Evolutionary conservation across 1,140 invertebrate species (phyloP), one percentile per base, ranked within the genome.

Genomic region (Drosophila neocordata): DNA sequence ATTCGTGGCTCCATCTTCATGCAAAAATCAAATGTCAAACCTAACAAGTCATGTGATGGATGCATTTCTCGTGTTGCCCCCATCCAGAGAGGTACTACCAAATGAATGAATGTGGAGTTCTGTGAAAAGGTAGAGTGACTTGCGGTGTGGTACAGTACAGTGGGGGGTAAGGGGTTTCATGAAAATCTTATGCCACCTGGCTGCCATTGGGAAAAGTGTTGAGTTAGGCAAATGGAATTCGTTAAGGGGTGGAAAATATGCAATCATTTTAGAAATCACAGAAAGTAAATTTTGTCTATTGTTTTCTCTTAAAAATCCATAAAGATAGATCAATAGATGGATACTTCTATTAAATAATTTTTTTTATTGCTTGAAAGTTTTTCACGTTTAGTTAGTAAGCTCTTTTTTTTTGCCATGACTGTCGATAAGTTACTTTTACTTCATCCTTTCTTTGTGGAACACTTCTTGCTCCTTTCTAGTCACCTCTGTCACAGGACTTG

Each of bases 21-120:
- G 65, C 65, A 69, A 76, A 76, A 76, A 68, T 73, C 65, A 73
- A 65, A 68, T 68, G 73, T 73, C 69, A 76, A 59, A 58, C 61
- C 55, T 65, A 73, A 78, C 68, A 73, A 77, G 64, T 73, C 69
- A 67, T 52, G 63, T 76, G 75, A 78, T 75, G 64, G 68, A 78
- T 78, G 63, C 73, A 69, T 65, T 73, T 69, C 73, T 73, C 69
- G 73, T 72, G 69, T 68, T 55, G 22, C 24, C 53, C 18, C 38
- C 51, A 51, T 48, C 35, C 22, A 31, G 51, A 34, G 34, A 20
- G 64, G 12, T 37, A 55, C 13, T 53, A 20, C 13, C 52, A 65
- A 60, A 61, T 52, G 44, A 53, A 38, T 38, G 34, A n/a, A 67
- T 20, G 48, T 24, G 35, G 35, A 44, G 24, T 31, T 18, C 9